Conservation (phyloP, 2,797 vertebrate species). For the Betta splendens region DNA sequence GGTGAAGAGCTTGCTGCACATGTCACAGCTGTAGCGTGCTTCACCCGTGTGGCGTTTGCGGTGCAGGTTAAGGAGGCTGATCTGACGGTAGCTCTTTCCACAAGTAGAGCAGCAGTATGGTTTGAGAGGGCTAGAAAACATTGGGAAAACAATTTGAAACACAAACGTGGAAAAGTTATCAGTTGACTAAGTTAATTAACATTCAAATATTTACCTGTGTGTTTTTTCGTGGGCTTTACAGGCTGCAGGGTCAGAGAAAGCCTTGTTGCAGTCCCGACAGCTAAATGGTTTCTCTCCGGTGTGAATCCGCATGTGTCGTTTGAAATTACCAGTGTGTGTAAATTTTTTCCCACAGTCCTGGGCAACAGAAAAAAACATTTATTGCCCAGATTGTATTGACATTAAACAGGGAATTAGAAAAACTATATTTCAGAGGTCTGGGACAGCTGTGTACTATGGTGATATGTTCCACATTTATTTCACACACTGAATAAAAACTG, state of each 20-base stretch:
- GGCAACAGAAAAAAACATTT: conserved; percentile 6
- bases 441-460: too few relatives aligned
- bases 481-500: too few relatives aligned
- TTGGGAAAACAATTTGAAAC: not conserved
- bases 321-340: conserved; percentile 97
- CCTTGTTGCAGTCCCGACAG: conserved; percentile 94
- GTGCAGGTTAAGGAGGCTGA: conserved; percentile 97
- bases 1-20: conserved; percentile 96
- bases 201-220: conserved; percentile 88
- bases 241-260: conserved; percentile 95
- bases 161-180: not conserved
- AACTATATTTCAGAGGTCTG: too few relatives aligned
- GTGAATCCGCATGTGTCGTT: conserved; percentile 97
- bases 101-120: conserved; percentile 95
- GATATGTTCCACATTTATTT: too few relatives aligned
- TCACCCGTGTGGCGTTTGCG: conserved; percentile 96
- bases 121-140: conserved; percentile 86
- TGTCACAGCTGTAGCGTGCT: conserved; percentile 91
- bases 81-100: conserved; percentile 96
- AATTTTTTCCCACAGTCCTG: conserved; percentile 98
- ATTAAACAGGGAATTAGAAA: too few relatives aligned
- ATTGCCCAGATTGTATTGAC: too few relatives aligned
- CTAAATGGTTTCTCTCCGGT: conserved; percentile 97
- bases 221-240: conserved; percentile 99
- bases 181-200: not conserved